Evolutionary conservation across 2,888 invertebrate genomes (phyloP).

Genomic region (Ceraclea dissimilis): DNA sequence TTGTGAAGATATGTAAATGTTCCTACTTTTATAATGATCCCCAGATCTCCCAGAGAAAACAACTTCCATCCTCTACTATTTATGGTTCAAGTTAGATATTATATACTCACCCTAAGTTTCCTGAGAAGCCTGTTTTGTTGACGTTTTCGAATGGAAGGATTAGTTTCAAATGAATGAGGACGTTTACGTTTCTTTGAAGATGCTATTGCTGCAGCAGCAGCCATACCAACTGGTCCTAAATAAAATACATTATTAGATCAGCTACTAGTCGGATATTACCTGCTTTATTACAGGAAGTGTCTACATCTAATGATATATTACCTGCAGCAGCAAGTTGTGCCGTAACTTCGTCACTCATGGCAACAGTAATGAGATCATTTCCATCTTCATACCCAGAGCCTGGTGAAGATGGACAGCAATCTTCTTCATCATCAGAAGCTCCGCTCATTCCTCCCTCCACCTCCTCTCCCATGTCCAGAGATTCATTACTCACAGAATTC

Average conservation of each 20-base stretch:
- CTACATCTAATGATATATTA: too few relatives aligned
- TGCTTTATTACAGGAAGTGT: too few relatives aligned
- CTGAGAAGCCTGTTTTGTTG: constrained; percentile 89
- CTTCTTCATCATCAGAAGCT: constrained; percentile 69
- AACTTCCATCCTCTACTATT: too few relatives aligned
- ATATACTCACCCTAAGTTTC: constrained; percentile 65
- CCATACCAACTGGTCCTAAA: constrained; percentile 87
- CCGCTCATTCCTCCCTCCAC: constrained; percentile 49
- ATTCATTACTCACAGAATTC: constrained; percentile 51
- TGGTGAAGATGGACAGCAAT: constrained; percentile 74
- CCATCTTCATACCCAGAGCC: constrained; percentile 73
- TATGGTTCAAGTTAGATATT: too few relatives aligned
- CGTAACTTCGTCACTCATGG: constrained; percentile 90
- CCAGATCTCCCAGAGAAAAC: too few relatives aligned
- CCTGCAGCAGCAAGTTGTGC: constrained; percentile 95
- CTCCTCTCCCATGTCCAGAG: constrained; percentile 65
- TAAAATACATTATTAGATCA: not conserved
- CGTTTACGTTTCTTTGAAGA: constrained; percentile 92
- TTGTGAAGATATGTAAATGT: not conserved
- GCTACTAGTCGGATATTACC: too few relatives aligned
- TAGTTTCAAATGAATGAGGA: constrained; percentile 94
- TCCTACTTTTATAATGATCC: not conserved
- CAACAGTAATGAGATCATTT: constrained; percentile 73
- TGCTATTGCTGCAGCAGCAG: constrained; percentile 93
- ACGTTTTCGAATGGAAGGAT: constrained; percentile 90